phyloP scores from a whole-genome alignment of 1,140 invertebrate genomes.

The Gonatopus flavifemur region DNA sequence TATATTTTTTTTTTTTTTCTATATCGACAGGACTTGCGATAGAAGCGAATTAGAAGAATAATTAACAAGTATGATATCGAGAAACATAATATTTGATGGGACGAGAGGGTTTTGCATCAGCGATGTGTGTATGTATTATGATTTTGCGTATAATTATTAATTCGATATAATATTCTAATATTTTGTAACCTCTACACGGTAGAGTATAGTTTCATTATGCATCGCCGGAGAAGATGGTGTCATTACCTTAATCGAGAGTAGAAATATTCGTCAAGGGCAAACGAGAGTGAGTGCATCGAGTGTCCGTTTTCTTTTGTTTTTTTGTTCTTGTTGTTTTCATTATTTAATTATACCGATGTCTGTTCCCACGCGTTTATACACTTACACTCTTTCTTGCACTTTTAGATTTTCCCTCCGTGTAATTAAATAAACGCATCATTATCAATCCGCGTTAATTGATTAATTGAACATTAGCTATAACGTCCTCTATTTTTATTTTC shows the following conservation, averaged over 20 bases:
- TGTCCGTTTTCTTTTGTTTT: constrained; percentile 30
- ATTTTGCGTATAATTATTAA: constrained; percentile 7
- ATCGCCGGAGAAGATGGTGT: constrained; percentile 33
- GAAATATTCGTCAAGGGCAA: constrained; percentile 31
- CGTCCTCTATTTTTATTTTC: constrained; percentile 16
- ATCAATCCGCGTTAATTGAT: too few relatives aligned
- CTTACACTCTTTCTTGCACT: constrained; percentile 8
- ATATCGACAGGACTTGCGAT: too few relatives aligned
- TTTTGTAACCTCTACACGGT: constrained; percentile 41
- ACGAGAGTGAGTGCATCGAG: constrained; percentile 39
- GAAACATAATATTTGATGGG: too few relatives aligned
- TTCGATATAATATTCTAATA: constrained; percentile 20
- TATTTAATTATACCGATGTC: constrained; percentile 25
- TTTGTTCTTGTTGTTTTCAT: too few relatives aligned
- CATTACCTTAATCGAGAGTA: constrained; percentile 31
- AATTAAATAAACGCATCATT: too few relatives aligned
- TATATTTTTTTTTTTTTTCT: too few relatives aligned
- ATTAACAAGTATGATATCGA: too few relatives aligned
- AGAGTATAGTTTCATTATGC: constrained; percentile 35
- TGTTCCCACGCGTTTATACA: neutral
- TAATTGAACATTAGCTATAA: constrained; percentile 33
- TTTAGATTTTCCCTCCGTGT: constrained; percentile 5
- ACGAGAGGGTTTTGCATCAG: too few relatives aligned
- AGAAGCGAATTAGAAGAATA: too few relatives aligned
- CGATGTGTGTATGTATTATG: too few relatives aligned